Percentiles rank a stretch among this genome's conserved stretches.
Evolutionary conservation across 2,113 vertebrate species (phyloP).

Genomic region (Litocranius walleri): DNA sequence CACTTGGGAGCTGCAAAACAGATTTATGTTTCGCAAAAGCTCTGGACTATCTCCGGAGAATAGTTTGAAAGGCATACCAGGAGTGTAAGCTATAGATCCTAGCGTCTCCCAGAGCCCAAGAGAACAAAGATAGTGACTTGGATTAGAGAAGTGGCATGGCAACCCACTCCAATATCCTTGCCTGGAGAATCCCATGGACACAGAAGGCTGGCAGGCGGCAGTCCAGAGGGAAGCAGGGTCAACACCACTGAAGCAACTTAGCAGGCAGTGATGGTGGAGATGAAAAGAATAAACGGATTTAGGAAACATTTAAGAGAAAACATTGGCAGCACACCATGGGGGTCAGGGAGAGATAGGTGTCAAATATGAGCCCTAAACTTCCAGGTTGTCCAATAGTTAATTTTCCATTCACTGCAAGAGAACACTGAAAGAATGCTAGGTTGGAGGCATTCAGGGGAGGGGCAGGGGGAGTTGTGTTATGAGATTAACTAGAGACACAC

Average conservation of each 20-base stretch:
- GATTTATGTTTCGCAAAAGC: background rate
- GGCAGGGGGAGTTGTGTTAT: background rate
- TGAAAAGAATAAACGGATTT: background rate
- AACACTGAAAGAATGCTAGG: fast-evolving
- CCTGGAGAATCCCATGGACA: background rate
- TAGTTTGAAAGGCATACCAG: background rate
- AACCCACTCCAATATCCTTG: background rate
- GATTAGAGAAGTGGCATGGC: background rate
- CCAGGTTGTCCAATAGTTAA: background rate
- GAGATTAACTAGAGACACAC: too few relatives aligned
- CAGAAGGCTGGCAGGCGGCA: background rate
- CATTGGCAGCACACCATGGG: background rate
- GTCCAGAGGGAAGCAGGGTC: background rate
- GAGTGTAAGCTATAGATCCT: background rate
- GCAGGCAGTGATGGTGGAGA: background rate
- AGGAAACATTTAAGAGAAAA: background rate
- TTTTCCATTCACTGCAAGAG: background rate
- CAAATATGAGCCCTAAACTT: background rate
- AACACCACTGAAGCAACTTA: background rate
- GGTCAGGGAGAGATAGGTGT: fast-evolving
- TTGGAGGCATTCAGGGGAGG: background rate
- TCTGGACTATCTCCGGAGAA: background rate
- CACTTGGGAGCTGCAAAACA: background rate
- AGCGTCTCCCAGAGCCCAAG: background rate
- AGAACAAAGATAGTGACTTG: background rate